Evolutionary conservation across 2,797 vertebrate genomes (phyloP).

Genomic region (Lepilemur septentrionalis): DNA sequence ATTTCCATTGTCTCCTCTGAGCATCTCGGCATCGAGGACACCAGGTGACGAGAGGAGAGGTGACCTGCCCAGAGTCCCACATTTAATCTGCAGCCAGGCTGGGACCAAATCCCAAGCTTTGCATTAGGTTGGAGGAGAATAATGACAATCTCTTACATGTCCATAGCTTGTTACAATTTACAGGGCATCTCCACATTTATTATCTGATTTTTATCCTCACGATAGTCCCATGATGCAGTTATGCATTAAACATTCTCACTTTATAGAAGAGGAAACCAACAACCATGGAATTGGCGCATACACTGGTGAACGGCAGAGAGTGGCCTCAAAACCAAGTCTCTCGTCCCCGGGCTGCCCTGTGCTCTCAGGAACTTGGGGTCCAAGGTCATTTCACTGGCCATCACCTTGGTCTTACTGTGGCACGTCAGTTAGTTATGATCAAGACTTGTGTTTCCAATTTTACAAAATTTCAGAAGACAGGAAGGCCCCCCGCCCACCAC

Average conservation of each 20-base stretch:
- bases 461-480: neutral
- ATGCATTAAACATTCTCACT: too few species aligned
- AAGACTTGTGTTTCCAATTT: neutral
- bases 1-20: neutral
- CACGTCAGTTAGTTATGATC: neutral
- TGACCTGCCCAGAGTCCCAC: neutral
- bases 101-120: neutral
- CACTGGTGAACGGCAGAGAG: neutral
- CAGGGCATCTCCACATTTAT: neutral
- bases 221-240: too few species aligned
- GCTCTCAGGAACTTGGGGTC: neutral
- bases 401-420: neutral
- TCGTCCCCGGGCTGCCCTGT: accelerated
- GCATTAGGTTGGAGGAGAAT: neutral
- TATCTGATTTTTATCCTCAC: too few species aligned
- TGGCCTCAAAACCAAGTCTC: neutral
- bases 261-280: neutral
- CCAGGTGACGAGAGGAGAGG: neutral
- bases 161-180: neutral
- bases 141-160: neutral
- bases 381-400: neutral
- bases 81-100: neutral
- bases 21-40: neutral
- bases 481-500: neutral
- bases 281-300: neutral